Evolutionary conservation across 2,113 vertebrate species (phyloP), one percentile per base, ranked within the genome.

Genomic region (Addax nasomaculatus): DNA sequence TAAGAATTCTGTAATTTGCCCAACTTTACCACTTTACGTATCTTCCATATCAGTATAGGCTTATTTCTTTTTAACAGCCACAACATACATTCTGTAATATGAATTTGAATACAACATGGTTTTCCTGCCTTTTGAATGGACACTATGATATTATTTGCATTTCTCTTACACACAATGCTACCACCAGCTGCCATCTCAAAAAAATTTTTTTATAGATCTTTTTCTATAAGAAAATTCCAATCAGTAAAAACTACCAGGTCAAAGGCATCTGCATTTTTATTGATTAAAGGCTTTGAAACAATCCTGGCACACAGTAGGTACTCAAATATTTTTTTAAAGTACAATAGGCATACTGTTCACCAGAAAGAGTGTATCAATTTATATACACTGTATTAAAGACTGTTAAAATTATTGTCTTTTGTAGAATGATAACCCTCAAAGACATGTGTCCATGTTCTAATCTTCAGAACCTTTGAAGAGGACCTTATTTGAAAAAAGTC

Each of bases 281-380:
- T 83, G 19, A 95, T 94, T 55, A 88, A 87, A 94, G n/a, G 15
- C 25, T 30, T 95, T 58, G 43, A 81, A 89, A 93, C 51, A 76
- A 60, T 92, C 25, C 53, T 58, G 19, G 36, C 6, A 85, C 6
- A 33, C 17, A 45, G 11, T 51, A 94, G 57, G 6, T 5, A 23
- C 36, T 87, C 36, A 62, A 64, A 45, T 64, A 19, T 73, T 87
- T 92, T 92, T 23, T 76, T 51, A 85, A 78, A 87, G 49, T 84
- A 55, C 86, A 96, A 45, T 1, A 10, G 21, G 30, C 25, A 6
- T 60, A 64, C 80, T 89, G n/a, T 96, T 95, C 90, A 57, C 47
- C 88, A 97, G 95, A 83, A 96, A 93, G 94, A 97, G 93, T 43
- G 45, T 43, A 57, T 53, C 93, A 58, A 90, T 93, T 87, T n/a